A percentile compares a stretch with the other conserved stretches of the same genome.
phyloP scores from a whole-genome alignment of 2,888 invertebrate genomes.

The Athalia cordata region DNA sequence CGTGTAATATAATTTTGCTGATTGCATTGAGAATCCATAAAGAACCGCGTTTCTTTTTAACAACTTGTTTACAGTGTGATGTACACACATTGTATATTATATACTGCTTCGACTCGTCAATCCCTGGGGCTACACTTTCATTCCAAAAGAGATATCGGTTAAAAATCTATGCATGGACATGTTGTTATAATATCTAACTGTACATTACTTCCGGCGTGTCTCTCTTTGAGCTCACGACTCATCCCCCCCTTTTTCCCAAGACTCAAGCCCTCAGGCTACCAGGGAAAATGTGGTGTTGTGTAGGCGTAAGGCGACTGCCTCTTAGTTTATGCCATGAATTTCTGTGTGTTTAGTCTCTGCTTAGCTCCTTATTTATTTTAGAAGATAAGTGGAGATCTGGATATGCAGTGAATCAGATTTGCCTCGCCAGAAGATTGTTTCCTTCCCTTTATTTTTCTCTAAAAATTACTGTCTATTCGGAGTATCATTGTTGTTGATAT shows the following conservation, averaged over 20 bases:
- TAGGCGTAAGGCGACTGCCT: neutral
- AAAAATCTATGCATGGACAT: slow-evolving; percentile 29
- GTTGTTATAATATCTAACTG: slow-evolving; percentile 31
- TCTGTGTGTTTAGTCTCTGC: too few species aligned
- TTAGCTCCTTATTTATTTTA: too few species aligned
- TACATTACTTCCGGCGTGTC: slow-evolving; percentile 30
- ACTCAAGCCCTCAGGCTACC: neutral
- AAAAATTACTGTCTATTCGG: too few species aligned
- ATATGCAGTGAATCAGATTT: neutral
- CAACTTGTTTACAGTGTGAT: too few species aligned
- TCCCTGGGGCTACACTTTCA: neutral
- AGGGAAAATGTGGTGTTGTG: neutral
- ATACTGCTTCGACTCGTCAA: too few species aligned
- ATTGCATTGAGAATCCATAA: too few species aligned
- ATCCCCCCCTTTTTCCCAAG: neutral
- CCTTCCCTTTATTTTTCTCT: too few species aligned
- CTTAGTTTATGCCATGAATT: too few species aligned
- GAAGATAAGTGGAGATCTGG: slow-evolving; percentile 2
- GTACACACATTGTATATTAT: too few species aligned
- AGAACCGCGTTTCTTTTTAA: too few species aligned
- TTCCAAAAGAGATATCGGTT: slow-evolving; percentile 31
- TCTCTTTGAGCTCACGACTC: neutral
- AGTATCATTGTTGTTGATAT: too few species aligned
- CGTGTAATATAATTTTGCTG: too few species aligned
- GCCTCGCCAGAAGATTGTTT: neutral